Base-by-base conservation (phyloP, 2,797 vertebrate species). In the Melanotaenia nigrans region DNA sequence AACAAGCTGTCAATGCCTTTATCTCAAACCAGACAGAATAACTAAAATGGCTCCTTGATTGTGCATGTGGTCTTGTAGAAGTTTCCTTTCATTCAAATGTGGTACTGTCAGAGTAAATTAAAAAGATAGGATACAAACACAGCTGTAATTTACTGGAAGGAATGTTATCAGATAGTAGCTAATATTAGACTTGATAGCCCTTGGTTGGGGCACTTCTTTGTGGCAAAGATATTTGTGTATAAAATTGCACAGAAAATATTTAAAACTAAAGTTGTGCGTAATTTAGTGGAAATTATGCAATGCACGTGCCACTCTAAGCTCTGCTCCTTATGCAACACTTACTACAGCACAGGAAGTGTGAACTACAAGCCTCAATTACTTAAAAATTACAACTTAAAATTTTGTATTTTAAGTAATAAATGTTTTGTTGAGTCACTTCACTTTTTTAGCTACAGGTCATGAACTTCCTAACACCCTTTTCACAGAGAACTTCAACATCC, bases 11-110 rank as follows among this genome's bases (percentile, higher is more conserved):
- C 40, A 62, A 40, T 57, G 18, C 4, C 40, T 36, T 36, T 18
- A 3, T 42, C 42, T 18, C 54, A 45, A 55, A 47, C 12, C 32
- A 60, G 16, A 20, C 28, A 51, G 25, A 51, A 32, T 20, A 0
- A 0, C 0, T 14, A 35, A 35, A 9, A 24, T 11, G 18, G n/a
- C 49, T 25, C 22, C 49, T 53, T 13, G 3, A 53, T 25, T 24
- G 49, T 25, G 24, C 22, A 53, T 24, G 5, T 12, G 12, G 49
- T 25, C 22, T 5, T 24, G 12, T 47, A n/a, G 42, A 47, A 47
- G 20, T 47, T 47, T 47, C 18, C 16, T 53, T 24, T 5, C 4
- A 25, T 53, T 16, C n/a, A 12, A 2, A 51, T 10, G n/a, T 51
- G 22, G 11, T 3, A 51, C 47, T 51, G 47, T 24, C 22, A 9